Percentiles rank a stretch among this genome's conserved stretches.
Evolutionary conservation across 1,140 invertebrate species (phyloP).

Genomic region (Penaeus vannamei): DNA sequence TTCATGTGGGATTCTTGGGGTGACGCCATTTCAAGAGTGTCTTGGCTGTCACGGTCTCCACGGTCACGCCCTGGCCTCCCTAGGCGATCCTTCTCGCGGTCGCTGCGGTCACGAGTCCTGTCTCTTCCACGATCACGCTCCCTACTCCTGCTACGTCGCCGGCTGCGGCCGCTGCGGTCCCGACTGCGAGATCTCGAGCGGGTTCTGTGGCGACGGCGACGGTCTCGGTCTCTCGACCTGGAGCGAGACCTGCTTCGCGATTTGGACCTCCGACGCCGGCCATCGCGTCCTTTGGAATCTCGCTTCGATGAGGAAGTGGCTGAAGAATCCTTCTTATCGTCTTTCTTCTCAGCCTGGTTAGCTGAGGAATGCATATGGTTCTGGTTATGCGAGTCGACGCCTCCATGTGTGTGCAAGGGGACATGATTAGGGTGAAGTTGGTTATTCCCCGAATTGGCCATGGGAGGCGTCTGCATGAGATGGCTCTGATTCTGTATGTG

Average conservation of each 20-base stretch:
- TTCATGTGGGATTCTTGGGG: not conserved
- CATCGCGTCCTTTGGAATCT: constrained; percentile 52
- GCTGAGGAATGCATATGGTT: too few species aligned
- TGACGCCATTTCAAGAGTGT: constrained; percentile 34
- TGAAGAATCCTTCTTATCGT: constrained; percentile 46
- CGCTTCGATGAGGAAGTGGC: constrained; percentile 27
- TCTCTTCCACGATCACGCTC: constrained; percentile 63
- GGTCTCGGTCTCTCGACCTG: constrained; percentile 59
- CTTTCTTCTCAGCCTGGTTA: constrained; percentile 33
- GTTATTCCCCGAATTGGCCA: not conserved
- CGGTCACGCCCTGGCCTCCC: constrained; percentile 43
- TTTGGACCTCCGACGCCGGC: constrained; percentile 52
- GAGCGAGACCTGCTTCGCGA: constrained; percentile 57
- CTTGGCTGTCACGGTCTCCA: constrained; percentile 46
- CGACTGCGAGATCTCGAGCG: constrained; percentile 66
- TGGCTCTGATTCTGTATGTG: not conserved
- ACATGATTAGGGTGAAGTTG: not conserved
- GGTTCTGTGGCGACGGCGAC: constrained; percentile 65
- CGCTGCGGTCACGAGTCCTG: constrained; percentile 56
- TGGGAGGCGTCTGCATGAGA: not conserved
- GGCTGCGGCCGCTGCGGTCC: constrained; percentile 66
- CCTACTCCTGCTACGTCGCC: constrained; percentile 49
- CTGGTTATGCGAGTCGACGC: too few species aligned
- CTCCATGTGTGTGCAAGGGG: not conserved
- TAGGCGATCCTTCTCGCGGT: constrained; percentile 63